Evolutionary conservation across 1,140 invertebrate species (phyloP).

Genomic region (Leptestheria dahalacensis): DNA sequence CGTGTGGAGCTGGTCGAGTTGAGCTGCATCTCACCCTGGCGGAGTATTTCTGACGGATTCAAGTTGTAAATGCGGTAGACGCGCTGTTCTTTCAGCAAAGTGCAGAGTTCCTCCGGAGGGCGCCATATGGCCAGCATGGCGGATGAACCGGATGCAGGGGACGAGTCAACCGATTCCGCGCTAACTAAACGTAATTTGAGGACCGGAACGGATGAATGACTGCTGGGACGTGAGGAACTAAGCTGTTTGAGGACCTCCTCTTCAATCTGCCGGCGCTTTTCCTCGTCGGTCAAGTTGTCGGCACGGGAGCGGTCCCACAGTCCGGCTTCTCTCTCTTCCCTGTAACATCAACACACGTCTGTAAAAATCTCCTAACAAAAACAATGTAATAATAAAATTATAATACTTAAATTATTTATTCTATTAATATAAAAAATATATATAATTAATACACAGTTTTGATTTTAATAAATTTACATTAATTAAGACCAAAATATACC

Average conservation of each 20-base stretch:
- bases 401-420: background rate
- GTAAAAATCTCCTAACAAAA: too few species aligned
- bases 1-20: background rate
- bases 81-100: background rate
- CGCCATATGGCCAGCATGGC: conserved; percentile 9
- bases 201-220: background rate
- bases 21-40: background rate
- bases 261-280: background rate
- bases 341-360: too few species aligned
- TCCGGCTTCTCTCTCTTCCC: conserved; percentile 3
- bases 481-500: too few species aligned
- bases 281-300: conserved; percentile 5
- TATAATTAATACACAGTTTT: too few species aligned
- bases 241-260: background rate
- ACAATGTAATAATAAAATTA: too few species aligned
- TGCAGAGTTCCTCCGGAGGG: background rate
- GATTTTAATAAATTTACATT: too few species aligned
- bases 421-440: background rate
- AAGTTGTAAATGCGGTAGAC: conserved; percentile 6
- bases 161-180: background rate
- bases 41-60: background rate
- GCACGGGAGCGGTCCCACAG: background rate
- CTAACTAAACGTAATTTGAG: conserved; percentile 1
- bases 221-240: background rate
- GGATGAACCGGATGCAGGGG: background rate